Evolutionary conservation across 1,140 invertebrate species (phyloP).

Genomic region (Pogonognathellus flavescens): DNA sequence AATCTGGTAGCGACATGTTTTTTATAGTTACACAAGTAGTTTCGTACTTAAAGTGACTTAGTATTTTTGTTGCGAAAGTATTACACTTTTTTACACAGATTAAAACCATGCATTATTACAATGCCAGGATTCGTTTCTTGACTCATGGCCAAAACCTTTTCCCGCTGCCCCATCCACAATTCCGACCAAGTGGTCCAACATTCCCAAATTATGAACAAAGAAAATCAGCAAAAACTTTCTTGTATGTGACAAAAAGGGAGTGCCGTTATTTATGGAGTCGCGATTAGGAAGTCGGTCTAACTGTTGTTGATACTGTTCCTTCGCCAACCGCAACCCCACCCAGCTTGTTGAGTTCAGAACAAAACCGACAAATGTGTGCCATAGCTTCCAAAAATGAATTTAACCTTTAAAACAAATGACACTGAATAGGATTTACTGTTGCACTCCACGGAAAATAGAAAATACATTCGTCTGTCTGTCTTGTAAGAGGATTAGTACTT

Average conservation of each 20-base stretch:
- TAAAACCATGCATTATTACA: too few relatives aligned
- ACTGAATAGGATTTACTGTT: constrained; percentile 2
- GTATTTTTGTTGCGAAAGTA: too few relatives aligned
- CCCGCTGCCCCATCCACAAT: not conserved
- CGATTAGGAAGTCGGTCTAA: constrained; percentile 18
- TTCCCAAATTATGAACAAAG: constrained; percentile 37
- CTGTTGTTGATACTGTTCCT: constrained; percentile 12
- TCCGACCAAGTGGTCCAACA: constrained; percentile 13
- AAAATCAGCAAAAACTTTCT: constrained; percentile 25
- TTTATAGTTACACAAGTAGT: too few relatives aligned
- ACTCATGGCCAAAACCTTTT: constrained; percentile 9
- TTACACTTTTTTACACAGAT: too few relatives aligned
- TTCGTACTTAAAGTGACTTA: too few relatives aligned
- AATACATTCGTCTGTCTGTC: too few relatives aligned
- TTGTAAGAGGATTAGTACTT: too few relatives aligned
- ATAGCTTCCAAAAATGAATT: not conserved
- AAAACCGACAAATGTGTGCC: not conserved
- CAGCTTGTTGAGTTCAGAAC: not conserved
- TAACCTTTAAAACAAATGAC: not conserved
- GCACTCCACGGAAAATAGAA: not conserved
- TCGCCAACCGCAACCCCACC: not conserved
- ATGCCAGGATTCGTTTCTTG: not conserved
- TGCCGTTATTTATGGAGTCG: not conserved
- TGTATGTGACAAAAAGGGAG: constrained; percentile 29
- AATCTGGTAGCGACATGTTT: too few relatives aligned